Percentiles rank a stretch among this genome's conserved stretches.
Conservation (phyloP, 2,888 invertebrate species). For the Cephus rjabovi region DNA sequence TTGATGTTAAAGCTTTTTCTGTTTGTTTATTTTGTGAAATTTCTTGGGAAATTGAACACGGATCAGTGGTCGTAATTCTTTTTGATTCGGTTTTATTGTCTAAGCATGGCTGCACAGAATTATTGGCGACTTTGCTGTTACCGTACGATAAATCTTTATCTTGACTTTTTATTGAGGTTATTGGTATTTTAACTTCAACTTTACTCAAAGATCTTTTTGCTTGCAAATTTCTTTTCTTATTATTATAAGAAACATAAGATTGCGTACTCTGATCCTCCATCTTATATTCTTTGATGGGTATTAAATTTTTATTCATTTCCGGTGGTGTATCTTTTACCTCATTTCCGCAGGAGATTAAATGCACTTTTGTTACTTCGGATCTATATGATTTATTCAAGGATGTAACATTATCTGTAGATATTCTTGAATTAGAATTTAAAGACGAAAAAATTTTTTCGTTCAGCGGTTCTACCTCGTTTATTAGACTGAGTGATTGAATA, state of each 20-base stretch:
- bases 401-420: neutral
- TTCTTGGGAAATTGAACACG: neutral
- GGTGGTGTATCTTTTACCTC: neutral
- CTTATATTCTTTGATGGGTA: constrained; percentile 18
- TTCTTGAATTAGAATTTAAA: neutral
- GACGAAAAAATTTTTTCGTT: neutral
- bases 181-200: neutral
- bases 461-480: neutral
- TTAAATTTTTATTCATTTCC: neutral
- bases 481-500: neutral
- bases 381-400: neutral
- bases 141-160: constrained; percentile 1
- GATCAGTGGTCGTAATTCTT: constrained; percentile 27
- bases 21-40: neutral
- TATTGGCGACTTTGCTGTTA: neutral
- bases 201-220: neutral
- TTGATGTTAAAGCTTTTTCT: neutral
- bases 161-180: constrained; percentile 1
- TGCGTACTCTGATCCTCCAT: constrained; percentile 17
- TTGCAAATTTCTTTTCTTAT: neutral
- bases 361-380: neutral
- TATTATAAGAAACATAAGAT: constrained; percentile 2
- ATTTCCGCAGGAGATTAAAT: neutral
- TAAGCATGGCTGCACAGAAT: constrained; percentile 22
- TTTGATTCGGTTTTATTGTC: constrained; percentile 26